Evolutionary conservation across 2,797 vertebrate genomes (phyloP).

Genomic region (Amblyraja radiata): DNA sequence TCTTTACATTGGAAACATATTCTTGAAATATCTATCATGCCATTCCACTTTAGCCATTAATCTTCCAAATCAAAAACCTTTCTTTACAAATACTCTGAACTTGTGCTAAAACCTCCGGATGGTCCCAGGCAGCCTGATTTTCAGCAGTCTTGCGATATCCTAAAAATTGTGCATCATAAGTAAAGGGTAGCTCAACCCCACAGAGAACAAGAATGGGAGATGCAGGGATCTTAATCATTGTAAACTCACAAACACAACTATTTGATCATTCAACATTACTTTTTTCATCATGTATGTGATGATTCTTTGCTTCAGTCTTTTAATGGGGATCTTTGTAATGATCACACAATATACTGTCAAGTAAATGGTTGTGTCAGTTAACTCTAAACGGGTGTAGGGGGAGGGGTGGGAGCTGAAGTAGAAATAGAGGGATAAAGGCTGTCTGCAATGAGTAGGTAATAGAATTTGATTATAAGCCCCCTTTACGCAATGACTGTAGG

Average conservation of each 20-base stretch:
- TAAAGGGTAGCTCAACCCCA: not conserved
- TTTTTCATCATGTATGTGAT: not conserved
- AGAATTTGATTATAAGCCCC: not conserved
- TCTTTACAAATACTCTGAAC: not conserved
- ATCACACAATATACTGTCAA: not conserved
- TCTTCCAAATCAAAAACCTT: not conserved
- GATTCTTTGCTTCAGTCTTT: constrained; percentile 5
- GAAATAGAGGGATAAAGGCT: not conserved
- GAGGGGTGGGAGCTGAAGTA: too few species aligned
- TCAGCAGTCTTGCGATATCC: not conserved
- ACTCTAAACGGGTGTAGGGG: not conserved
- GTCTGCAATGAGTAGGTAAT: not conserved
- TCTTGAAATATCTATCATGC: not conserved
- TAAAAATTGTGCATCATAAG: not conserved
- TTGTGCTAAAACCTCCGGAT: not conserved
- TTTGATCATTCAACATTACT: not conserved
- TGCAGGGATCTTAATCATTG: not conserved
- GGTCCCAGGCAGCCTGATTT: not conserved
- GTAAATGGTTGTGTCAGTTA: not conserved
- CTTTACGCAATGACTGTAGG: not conserved
- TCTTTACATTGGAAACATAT: not conserved
- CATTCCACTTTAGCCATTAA: not conserved
- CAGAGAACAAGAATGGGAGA: not conserved
- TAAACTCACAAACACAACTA: not conserved
- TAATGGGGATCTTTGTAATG: not conserved